Evolutionary conservation across 1,140 invertebrate genomes (phyloP), one percentile per base, ranked within the genome.

Genomic region (Formica exsecta): DNA sequence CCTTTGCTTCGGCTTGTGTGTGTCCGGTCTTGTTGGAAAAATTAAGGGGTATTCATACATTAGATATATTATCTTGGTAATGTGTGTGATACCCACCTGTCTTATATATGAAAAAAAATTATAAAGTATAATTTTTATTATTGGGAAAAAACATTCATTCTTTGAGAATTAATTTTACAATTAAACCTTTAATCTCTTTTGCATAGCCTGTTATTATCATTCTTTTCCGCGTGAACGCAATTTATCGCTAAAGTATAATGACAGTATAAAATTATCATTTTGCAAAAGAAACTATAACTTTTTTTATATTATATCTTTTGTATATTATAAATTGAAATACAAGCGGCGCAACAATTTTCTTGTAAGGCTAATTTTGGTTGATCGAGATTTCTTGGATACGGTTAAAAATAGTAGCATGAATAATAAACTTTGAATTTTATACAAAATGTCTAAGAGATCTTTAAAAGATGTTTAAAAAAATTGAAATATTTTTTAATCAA

Each of bases 91-190:
- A 41, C 16, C 16, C 22, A 48, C 19, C 19, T 77, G 13, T 51
- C 32, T 68, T 51, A 19, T 51, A 44, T 7, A 22, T 13, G 5
- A 19, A 22, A 3, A 54, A 68, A 51, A 48, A 54, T 19, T 13
- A 7, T 36, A 38, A 79, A 7, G 29, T 76, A 9, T 29, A 41
- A 75, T 75, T 61, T 75, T 7, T 76, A 38, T 16, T 74, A 32
- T 36, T 65, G 4, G 6, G 62, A 36, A 7, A 32, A 32, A 65
- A 65, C n/a, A 62, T 22, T 41, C 36, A 29, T 22, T 66, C 36
- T 22, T 38, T 1, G 32, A 38, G 38, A 3, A 25, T 61, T 61
- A 11, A 4, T 19, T 68, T 57, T 36, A n/a, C 16, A 8, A 4
- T 71, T 32, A n/a, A 13, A 51, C 0, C 7, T 5, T 59, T 13